A percentile compares a stretch with the other conserved stretches of the same genome.
Conservation (phyloP, 2,888 invertebrate genomes). For the Phaonia tiefii region DNA sequence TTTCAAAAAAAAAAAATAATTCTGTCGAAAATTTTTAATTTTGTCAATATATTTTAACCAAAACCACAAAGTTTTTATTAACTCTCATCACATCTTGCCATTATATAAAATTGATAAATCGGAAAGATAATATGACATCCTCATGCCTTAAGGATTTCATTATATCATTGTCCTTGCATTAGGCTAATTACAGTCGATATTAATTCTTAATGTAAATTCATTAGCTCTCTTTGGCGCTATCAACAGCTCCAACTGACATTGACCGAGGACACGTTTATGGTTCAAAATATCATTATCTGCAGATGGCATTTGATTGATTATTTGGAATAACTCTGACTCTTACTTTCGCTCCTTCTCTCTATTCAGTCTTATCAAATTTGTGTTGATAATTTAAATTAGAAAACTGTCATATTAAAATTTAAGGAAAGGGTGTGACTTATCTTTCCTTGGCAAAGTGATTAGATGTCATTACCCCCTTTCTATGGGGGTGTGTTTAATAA, state of each 20-base stretch:
- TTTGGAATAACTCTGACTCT: neutral
- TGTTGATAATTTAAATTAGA: constrained; percentile 1
- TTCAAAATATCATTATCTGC: neutral
- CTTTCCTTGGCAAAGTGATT: neutral
- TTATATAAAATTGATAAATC: neutral
- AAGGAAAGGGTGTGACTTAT: neutral
- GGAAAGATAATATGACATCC: neutral
- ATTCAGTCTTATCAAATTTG: neutral
- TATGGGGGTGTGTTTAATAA: neutral
- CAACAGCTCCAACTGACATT: neutral
- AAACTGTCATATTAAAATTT: neutral
- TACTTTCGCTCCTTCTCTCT: neutral
- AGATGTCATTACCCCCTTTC: neutral
- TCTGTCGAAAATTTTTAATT: no score
- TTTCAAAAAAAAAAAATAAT: no score
- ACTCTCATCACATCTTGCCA: no score
- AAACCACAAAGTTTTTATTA: neutral
- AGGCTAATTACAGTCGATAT: constrained; percentile 8
- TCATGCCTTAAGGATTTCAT: neutral
- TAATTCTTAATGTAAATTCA: neutral
- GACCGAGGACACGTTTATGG: neutral
- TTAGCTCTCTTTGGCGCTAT: neutral
- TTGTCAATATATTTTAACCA: neutral
- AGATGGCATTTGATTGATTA: constrained; percentile 44
- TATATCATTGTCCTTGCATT: constrained; percentile 9